Percentiles rank a stretch among this genome's conserved stretches.
Conservation (phyloP, 2,888 invertebrate genomes). For the Ochropleura leucogaster region DNA sequence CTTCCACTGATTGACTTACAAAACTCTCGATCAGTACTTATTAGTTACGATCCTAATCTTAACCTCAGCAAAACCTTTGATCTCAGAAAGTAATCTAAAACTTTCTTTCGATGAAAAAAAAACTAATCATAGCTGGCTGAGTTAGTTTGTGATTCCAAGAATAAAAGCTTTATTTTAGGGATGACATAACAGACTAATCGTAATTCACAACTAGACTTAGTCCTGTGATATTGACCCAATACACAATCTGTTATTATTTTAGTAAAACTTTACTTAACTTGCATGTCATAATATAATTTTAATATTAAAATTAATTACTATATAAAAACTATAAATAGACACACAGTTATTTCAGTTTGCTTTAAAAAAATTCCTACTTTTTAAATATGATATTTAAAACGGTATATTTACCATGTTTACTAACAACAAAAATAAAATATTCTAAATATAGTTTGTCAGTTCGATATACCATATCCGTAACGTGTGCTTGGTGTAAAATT, state of each 20-base stretch:
- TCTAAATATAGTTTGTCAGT: background rate
- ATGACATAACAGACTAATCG: conserved; percentile 39
- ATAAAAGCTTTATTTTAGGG: conserved; percentile 15
- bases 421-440: no score
- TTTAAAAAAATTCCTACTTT: background rate
- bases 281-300: no score
- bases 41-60: conserved; percentile 16
- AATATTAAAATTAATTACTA: no score
- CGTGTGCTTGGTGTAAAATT: background rate
- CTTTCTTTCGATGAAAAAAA: conserved; percentile 32
- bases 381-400: no score
- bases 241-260: background rate
- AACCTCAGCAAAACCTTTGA: conserved; percentile 28
- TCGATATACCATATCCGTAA: background rate
- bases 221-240: background rate
- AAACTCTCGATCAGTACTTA: conserved; percentile 16
- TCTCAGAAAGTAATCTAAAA: conserved; percentile 47
- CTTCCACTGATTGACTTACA: conserved; percentile 5
- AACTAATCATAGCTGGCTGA: conserved; percentile 31
- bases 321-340: no score
- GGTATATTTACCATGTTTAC: no score
- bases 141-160: conserved; percentile 6
- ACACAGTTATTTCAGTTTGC: background rate
- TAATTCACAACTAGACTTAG: conserved; percentile 39
- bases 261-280: background rate